phyloP scores from a whole-genome alignment of 2,888 invertebrate genomes.

The Teinopalpus imperialis region DNA sequence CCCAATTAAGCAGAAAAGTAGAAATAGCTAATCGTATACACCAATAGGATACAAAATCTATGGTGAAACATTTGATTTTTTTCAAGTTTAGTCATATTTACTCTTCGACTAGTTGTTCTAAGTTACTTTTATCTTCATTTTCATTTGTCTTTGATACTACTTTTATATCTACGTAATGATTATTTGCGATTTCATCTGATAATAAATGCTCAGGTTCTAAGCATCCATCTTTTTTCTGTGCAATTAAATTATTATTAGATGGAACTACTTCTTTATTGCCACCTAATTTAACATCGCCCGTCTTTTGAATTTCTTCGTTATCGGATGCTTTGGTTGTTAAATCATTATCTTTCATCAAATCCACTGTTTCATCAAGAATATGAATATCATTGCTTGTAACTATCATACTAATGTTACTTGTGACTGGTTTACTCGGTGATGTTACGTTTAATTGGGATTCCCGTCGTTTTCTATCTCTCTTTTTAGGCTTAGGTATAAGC shows the following conservation, averaged over 20 bases:
- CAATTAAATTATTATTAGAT: constrained; percentile 1
- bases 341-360: constrained; percentile 46
- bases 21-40: constrained; percentile 18
- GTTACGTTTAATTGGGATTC: constrained; percentile 55
- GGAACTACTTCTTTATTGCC: constrained; percentile 8
- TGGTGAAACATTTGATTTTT: not conserved
- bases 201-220: constrained; percentile 1
- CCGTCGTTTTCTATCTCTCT: constrained; percentile 66
- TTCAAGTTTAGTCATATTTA: not conserved
- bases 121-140: constrained; percentile 5
- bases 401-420: constrained; percentile 72
- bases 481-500: constrained; percentile 84
- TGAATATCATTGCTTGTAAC: constrained; percentile 62
- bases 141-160: constrained; percentile 9
- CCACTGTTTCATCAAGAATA: constrained; percentile 59
- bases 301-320: constrained; percentile 29
- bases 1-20: too few relatives aligned
- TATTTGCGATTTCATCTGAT: constrained; percentile 6
- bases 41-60: constrained; percentile 5
- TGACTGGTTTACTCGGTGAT: constrained; percentile 57
- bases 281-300: constrained; percentile 24
- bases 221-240: not conserved
- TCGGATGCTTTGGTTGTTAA: constrained; percentile 12
- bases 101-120: constrained; percentile 3
- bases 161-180: constrained; percentile 10